Evolutionary conservation across 1,140 invertebrate genomes (phyloP), one percentile per base, ranked within the genome.

Genomic region (Zaprionus ghesquierei): DNA sequence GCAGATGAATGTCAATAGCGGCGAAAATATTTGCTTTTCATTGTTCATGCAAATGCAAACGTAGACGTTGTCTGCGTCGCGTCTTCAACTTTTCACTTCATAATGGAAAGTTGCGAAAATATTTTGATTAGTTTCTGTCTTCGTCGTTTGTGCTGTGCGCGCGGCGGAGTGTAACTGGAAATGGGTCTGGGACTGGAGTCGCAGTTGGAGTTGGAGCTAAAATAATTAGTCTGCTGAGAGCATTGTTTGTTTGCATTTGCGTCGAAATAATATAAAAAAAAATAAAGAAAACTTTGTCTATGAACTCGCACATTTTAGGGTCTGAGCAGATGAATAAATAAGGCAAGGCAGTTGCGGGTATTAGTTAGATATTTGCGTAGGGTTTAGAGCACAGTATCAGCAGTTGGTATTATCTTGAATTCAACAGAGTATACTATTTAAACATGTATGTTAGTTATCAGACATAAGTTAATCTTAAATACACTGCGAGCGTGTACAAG

Each of bases 31-130:
- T 86, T 86, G 82, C 79, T 77, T 86, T 86, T 86, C 82, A 86
- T 86, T 87, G 82, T 86, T 86, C 79, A 86, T 82, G 82, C 84
- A 87, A 86, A 86, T 80, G 81, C 81, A 86, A 86, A 85, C 65
- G 77, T 70, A 85, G 71, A 84, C 78, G n/a, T n/a, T 18, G 56
- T 69, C 54, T 60, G 49, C 59, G 55, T 55, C 81, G 60, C 53
- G 75, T 66, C 82, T 86, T 87, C 82, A 86, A 87, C 82, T 86
- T 86, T 87, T 79, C 84, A 87, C 82, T 86, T 86, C 84, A 86
- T 86, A 86, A 86, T 86, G 82, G 84, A 86, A 86, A 86, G 82
- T 86, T 86, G 82, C 82, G 79, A 86, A 86, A 86, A 86, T 86
- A 86, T 86, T 86, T 86, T 86, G 82, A 86, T 86, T 86, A 86